Percentiles rank a stretch among this genome's conserved stretches.
phyloP scores from a whole-genome alignment of 2,113 vertebrate genomes.

The Otus sunia region DNA sequence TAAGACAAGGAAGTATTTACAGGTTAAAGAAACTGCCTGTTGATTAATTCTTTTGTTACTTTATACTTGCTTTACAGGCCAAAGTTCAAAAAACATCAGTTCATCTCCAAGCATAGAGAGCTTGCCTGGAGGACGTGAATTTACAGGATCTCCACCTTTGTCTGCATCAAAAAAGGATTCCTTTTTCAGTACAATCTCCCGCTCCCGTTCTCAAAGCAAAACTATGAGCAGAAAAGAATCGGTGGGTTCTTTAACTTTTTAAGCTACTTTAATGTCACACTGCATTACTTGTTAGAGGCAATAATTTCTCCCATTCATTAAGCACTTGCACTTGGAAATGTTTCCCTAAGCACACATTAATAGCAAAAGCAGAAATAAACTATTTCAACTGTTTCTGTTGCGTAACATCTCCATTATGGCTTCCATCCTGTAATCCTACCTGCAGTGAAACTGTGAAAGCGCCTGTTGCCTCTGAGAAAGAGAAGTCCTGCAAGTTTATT shows the following conservation, averaged over 20 bases:
- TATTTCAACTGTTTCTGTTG: background rate
- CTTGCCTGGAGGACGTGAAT: conserved; percentile 83
- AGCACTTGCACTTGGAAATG: background rate
- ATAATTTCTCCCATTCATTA: background rate
- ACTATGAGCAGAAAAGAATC: conserved; percentile 89
- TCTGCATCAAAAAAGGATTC: conserved; percentile 93
- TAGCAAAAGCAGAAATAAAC: background rate
- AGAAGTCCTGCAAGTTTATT: background rate
- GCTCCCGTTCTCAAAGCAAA: conserved; percentile 96
- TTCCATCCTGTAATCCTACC: background rate
- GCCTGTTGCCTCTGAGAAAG: background rate
- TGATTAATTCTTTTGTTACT: conserved; percentile 30
- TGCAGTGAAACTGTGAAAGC: background rate
- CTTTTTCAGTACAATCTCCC: conserved; percentile 93
- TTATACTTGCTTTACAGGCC: conserved; percentile 78
- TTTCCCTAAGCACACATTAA: background rate
- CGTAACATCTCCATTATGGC: background rate
- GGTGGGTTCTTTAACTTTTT: conserved; percentile 73
- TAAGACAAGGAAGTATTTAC: background rate
- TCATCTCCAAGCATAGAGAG: conserved; percentile 94
- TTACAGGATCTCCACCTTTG: conserved; percentile 87
- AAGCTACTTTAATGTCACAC: background rate
- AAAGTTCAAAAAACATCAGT: conserved; percentile 84
- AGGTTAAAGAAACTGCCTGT: background rate
- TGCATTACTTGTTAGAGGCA: background rate